Conservation (phyloP, 2,797 vertebrate genomes). For the Tympanoctomys barrerae region DNA sequence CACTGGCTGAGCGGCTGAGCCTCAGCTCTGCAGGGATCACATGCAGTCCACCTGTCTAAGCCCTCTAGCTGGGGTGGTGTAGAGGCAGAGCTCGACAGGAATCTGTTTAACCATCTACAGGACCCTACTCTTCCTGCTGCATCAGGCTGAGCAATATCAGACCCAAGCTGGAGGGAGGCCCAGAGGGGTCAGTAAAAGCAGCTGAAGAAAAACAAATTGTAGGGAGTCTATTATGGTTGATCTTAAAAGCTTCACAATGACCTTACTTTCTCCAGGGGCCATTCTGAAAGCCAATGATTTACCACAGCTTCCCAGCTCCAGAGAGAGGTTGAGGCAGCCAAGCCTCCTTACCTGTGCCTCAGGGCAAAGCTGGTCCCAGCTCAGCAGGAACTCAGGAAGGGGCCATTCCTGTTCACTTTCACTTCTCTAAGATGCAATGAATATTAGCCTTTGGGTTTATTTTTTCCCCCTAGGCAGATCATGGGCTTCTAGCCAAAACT, state of each 20-base stretch:
- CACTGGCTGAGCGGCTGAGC: not conserved
- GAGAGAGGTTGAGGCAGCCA: not conserved
- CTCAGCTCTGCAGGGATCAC: not conserved
- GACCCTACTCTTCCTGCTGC: not conserved
- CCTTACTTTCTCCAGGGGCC: constrained; percentile 55
- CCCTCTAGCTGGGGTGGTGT: not conserved
- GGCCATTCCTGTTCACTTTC: not conserved
- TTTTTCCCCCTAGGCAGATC: not conserved
- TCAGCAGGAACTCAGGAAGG: not conserved
- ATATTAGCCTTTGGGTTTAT: not conserved
- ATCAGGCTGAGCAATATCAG: not conserved
- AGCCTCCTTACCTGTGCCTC: not conserved
- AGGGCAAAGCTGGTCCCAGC: not conserved
- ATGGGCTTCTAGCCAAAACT: constrained; percentile 62
- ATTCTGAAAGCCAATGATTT: constrained; percentile 46
- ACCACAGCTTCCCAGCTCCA: not conserved
- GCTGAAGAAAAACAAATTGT: constrained; percentile 63
- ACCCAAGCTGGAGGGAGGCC: not conserved
- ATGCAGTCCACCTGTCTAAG: not conserved
- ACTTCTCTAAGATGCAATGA: not conserved
- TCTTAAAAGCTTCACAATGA: constrained; percentile 64
- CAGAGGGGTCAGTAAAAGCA: constrained; percentile 41
- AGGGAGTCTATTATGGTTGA: constrained; percentile 57
- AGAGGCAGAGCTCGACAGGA: not conserved
- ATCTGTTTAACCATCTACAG: not conserved